phyloP scores from a whole-genome alignment of 2,888 invertebrate species.

The Neoascia interrupta region DNA sequence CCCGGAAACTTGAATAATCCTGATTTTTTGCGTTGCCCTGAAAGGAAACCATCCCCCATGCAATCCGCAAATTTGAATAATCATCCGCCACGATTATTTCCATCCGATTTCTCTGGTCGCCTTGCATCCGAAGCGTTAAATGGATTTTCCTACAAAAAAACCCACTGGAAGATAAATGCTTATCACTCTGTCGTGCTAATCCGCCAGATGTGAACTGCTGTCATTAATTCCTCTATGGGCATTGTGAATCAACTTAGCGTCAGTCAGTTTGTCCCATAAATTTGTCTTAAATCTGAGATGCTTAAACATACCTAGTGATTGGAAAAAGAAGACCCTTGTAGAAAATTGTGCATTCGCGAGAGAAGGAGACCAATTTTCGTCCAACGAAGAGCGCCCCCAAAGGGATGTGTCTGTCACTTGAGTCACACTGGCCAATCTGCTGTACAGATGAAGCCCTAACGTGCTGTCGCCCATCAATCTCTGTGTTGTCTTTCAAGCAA shows the following conservation, averaged over 20 bases:
- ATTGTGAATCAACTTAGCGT: slow-evolving; percentile 49
- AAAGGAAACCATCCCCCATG: background rate
- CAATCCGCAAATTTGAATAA: slow-evolving; percentile 38
- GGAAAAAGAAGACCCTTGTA: slow-evolving; percentile 9
- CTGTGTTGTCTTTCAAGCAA: slow-evolving; percentile 8
- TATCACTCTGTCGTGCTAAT: slow-evolving; percentile 54
- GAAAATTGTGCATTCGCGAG: slow-evolving; percentile 12
- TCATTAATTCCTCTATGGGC: slow-evolving; percentile 18
- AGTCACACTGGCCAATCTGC: slow-evolving; percentile 45
- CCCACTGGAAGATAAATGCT: slow-evolving; percentile 50
- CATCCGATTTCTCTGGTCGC: too few relatives aligned
- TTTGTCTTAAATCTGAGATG: slow-evolving; percentile 32
- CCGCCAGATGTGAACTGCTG: slow-evolving; percentile 41
- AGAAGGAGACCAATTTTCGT: background rate
- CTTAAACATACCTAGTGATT: slow-evolving; percentile 6
- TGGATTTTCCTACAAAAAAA: slow-evolving; percentile 3
- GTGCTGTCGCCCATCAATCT: slow-evolving; percentile 43
- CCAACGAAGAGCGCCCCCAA: too few relatives aligned
- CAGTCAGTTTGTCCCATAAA: slow-evolving; percentile 38
- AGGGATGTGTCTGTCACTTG: slow-evolving; percentile 23
- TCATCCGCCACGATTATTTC: slow-evolving; percentile 51
- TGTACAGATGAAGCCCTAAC: slow-evolving; percentile 24
- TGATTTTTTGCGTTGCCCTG: background rate
- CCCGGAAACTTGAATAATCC: background rate
- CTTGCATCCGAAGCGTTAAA: slow-evolving; percentile 57